Evolutionary conservation across 2,113 vertebrate species (phyloP).

Genomic region (Carollia perspicillata): DNA sequence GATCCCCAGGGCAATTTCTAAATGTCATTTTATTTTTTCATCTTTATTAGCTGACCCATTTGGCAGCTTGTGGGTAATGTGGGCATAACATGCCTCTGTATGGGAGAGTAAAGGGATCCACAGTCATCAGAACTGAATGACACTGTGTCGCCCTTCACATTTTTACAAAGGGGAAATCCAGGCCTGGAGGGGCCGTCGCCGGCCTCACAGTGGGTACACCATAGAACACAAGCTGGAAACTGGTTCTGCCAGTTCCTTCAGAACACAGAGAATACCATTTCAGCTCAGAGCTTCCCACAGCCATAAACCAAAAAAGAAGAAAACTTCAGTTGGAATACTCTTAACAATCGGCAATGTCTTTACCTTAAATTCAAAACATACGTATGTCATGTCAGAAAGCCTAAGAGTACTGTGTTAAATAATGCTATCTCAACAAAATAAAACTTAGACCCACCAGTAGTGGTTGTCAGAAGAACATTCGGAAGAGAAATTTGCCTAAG

Average conservation of each 20-base stretch:
- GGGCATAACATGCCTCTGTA: conserved; percentile 54
- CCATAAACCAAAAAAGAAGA: not conserved
- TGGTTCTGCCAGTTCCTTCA: not conserved
- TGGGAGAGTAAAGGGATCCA: not conserved
- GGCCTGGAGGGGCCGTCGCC: not conserved
- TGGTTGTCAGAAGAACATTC: not conserved
- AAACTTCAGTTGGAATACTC: not conserved
- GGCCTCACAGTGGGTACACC: not conserved
- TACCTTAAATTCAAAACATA: not conserved
- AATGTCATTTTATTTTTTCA: conserved; percentile 66
- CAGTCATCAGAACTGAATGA: not conserved
- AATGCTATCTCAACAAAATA: not conserved
- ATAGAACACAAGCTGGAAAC: not conserved
- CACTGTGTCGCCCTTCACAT: rapidly evolving
- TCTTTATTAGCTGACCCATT: conserved; percentile 54
- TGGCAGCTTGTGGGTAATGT: conserved; percentile 51
- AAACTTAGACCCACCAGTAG: not conserved
- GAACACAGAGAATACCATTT: not conserved
- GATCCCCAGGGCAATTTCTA: conserved; percentile 57
- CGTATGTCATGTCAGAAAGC: not conserved
- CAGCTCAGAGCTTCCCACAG: not conserved
- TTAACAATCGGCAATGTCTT: not conserved
- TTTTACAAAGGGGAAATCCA: not conserved
- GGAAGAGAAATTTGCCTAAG: not conserved
- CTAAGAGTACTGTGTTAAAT: not conserved